Evolutionary conservation across 1,140 invertebrate genomes (phyloP).

Genomic region (Apis florea): DNA sequence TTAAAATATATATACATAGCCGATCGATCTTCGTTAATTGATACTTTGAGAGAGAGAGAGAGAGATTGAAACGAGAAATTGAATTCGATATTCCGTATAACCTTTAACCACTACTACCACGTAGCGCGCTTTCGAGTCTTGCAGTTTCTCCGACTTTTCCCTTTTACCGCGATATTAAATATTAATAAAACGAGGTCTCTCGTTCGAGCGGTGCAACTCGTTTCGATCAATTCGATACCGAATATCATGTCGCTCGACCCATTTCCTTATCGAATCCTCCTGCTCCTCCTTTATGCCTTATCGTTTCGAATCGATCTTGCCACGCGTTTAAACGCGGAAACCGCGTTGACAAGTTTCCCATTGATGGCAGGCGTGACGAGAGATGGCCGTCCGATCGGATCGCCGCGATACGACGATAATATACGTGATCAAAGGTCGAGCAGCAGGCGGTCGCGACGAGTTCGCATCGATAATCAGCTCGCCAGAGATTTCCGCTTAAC

Average conservation of each 20-base stretch:
- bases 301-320: conserved; percentile 28
- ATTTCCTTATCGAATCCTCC: conserved; percentile 40
- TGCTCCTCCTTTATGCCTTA: conserved; percentile 7
- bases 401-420: conserved; percentile 6
- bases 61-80: background rate
- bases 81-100: background rate
- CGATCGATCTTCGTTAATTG: conserved; percentile 19
- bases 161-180: too few species aligned
- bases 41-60: background rate
- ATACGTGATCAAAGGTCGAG: conserved; percentile 48
- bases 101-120: too few species aligned
- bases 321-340: conserved; percentile 39
- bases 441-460: conserved; percentile 56
- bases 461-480: conserved; percentile 63
- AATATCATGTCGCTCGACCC: conserved; percentile 17
- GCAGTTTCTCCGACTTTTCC: background rate
- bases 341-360: conserved; percentile 52
- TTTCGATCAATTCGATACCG: background rate
- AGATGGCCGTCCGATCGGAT: conserved; percentile 34
- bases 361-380: conserved; percentile 34
- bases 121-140: background rate
- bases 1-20: background rate
- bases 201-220: background rate
- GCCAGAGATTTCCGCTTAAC: conserved; percentile 59
- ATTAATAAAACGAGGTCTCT: background rate